Base-by-base conservation (phyloP, 2,113 vertebrate genomes). In the Clinocottus analis region DNA sequence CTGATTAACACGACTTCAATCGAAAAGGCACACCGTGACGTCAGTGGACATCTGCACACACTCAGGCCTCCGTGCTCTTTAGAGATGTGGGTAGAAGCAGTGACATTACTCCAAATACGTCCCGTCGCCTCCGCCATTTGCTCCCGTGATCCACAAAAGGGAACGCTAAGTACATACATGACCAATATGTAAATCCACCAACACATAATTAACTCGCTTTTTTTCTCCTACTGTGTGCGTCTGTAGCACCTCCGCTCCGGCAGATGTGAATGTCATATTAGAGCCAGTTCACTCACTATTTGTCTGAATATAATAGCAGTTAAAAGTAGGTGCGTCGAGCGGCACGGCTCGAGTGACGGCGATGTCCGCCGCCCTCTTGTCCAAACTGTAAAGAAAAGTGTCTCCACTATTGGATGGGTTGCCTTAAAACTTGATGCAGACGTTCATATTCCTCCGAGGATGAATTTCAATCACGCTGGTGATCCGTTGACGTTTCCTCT, bases 71-170 rank as follows among this genome's bases (percentile, higher is more conserved):
- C 5, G 5, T n/a, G 63, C 17, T 67, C 61, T 65, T 11, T 25
- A n/a, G 55, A 7, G 41, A 47, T 7, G 27, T n/a, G 45, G 27
- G 59, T 5, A 56, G 43, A 56, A 80, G 68, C n/a, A 4, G 17
- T 68, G 35, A 61, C 63, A 62, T 55, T 53, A 27, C 17, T 61
- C 41, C 21, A 61, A 43, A 67, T 43, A 67, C 13, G 23, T 51
- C 59, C 61, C 47, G 16, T 66, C 45, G n/a, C 59, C 45, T 69
- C 69, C 79, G 72, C 60, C 41, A 65, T 77, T 66, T 77, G 73
- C 73, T 82, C 39, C 71, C 70, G 9, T 76, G 59, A 49, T 70
- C 37, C 66, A 82, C 23, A 19, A 69, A 61, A 65, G 37, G 27
- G 16, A 63, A 60, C 53, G 43, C 35, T 61, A 55, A 31, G 21